A percentile compares a stretch with the other conserved stretches of the same genome.
phyloP scores from a whole-genome alignment of 2,797 vertebrate species.

The Parauchenoglanis ngamensis region DNA sequence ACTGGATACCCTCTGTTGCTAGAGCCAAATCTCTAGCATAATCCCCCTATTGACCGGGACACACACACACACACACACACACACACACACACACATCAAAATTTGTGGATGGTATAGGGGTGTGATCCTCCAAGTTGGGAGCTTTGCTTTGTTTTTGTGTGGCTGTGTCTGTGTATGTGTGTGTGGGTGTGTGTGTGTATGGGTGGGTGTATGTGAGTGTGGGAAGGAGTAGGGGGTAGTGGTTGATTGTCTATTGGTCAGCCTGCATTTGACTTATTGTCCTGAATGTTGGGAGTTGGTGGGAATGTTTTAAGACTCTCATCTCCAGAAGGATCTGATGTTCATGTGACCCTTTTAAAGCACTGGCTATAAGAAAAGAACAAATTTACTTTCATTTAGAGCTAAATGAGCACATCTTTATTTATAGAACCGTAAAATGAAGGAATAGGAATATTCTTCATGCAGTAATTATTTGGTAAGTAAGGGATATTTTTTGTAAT shows the following conservation, averaged over 20 bases:
- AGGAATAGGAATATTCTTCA: constrained; percentile 2
- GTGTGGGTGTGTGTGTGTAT: background rate
- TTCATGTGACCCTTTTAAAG: constrained; percentile 22
- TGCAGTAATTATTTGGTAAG: background rate
- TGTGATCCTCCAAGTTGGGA: background rate
- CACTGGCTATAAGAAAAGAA: constrained; percentile 17
- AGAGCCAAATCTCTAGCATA: constrained; percentile 38
- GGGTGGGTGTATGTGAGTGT: background rate
- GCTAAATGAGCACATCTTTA: background rate
- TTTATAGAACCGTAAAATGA: background rate
- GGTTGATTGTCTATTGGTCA: constrained; percentile 30
- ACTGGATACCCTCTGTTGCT: constrained; percentile 34
- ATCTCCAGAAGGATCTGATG: constrained; percentile 7
- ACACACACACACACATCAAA: constrained; percentile 25
- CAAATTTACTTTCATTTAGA: background rate
- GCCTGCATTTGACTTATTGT: constrained; percentile 26
- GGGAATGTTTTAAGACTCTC: constrained; percentile 21
- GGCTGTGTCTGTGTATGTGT: background rate
- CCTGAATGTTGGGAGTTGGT: constrained; percentile 1
- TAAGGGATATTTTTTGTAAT: background rate
- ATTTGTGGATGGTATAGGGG: background rate
- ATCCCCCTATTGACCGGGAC: constrained; percentile 44
- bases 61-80: constrained; percentile 20
- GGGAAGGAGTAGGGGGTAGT: background rate
- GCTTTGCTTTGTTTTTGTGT: background rate